A percentile compares a stretch with the other conserved stretches of the same genome.
Evolutionary conservation across 2,888 invertebrate genomes (phyloP).

Genomic region (Penaeus monodon): DNA sequence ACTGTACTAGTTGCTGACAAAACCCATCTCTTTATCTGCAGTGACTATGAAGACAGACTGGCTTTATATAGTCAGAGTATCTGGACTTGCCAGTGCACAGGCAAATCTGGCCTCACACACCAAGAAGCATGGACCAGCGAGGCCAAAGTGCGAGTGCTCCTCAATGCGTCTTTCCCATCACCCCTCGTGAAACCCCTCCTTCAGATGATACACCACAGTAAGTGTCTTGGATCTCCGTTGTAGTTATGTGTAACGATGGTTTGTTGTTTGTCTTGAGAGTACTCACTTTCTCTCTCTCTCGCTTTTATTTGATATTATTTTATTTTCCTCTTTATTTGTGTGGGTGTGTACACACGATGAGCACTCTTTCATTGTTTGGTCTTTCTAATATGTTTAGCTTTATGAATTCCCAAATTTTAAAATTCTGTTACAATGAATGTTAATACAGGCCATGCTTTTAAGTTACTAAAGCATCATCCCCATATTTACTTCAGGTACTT

Average conservation of each 20-base stretch:
- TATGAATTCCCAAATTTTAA: no score
- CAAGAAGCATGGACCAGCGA: slow-evolving; percentile 70
- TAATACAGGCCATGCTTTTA: no score
- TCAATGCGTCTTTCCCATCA: slow-evolving; percentile 69
- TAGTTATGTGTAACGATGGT: not conserved
- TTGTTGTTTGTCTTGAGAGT: not conserved
- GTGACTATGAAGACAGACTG: slow-evolving; percentile 69
- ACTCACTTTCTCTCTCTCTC: not conserved
- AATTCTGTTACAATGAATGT: no score
- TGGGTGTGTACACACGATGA: no score
- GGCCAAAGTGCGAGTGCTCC: slow-evolving; percentile 68
- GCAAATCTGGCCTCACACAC: slow-evolving; percentile 70
- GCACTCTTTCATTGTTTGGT: no score
- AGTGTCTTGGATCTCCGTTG: slow-evolving; percentile 60
- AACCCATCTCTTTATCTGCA: slow-evolving; percentile 55
- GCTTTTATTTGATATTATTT: not conserved
- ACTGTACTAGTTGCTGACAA: no score
- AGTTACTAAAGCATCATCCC: no score
- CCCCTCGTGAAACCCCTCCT: slow-evolving; percentile 69
- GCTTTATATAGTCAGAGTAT: slow-evolving; percentile 69
- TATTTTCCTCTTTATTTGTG: not conserved
- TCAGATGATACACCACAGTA: slow-evolving; percentile 70
- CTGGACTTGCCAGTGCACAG: slow-evolving; percentile 71
- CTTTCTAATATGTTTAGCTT: no score
- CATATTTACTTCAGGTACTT: slow-evolving; percentile 35